Evolutionary conservation across 1,140 invertebrate species (phyloP), one percentile per base, ranked within the genome.

Genomic region (Hypothenemus hampei): DNA sequence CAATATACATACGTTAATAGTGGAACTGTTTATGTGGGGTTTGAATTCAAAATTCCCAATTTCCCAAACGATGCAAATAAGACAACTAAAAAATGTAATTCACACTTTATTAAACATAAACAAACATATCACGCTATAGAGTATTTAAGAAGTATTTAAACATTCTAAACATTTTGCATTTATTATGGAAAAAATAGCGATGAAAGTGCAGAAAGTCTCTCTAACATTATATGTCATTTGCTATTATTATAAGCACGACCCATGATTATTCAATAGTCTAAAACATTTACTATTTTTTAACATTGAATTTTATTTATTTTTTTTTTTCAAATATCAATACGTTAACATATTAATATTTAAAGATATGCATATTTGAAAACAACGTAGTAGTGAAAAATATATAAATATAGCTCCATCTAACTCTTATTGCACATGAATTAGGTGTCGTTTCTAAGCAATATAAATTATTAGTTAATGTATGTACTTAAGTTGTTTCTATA

Each of bases 101-200:
- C 64, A 67, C 65, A 67, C 65, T 67, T 67, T 67, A 67, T 67
- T 67, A 65, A 65, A 55, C 64, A 64, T 64, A 67, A 67, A 66
- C 62, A 64, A 65, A 67, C 59, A 60, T 43, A 53, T 43, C 40
- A 47, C 33, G 20, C 33, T 62, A n/a, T n/a, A 65, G 64, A 64
- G 61, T 57, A 60, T 64, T 57, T 61, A 64, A n/a, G n/a, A 63
- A 59, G 55, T 59, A 60, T 61, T n/a, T 66, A 55, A 61, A 61
- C 62, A 62, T 61, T 58, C 64, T 67, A 65, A 63, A 67, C 65
- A 65, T 65, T 60, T 67, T 63, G 60, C 64, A 57, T 62, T n/a
- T 19, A 23, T 39, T 11, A 65, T 66, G 62, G 60, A 65, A 67
- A 66, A 59, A 67, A 67, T 60, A 64, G 61, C 61, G 58, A 55